A percentile compares a stretch with the other conserved stretches of the same genome.
phyloP scores from a whole-genome alignment of 2,888 invertebrate species.

The Drosophila mercatorum region DNA sequence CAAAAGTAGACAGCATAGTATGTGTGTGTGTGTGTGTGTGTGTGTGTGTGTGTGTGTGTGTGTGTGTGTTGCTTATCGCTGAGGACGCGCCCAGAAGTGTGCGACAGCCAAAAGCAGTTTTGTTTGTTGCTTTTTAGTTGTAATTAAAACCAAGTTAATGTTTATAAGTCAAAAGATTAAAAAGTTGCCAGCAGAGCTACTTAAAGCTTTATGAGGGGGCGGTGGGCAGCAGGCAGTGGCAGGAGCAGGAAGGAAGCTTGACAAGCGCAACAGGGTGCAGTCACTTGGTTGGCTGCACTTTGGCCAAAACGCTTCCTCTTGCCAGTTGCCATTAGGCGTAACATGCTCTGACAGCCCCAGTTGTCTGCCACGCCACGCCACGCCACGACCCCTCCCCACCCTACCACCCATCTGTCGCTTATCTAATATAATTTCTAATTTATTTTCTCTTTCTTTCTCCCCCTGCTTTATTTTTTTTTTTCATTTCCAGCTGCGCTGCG shows the following conservation, averaged over 20 bases:
- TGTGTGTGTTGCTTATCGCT: slow-evolving; percentile 46
- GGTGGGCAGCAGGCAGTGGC: background rate
- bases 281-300: slow-evolving; percentile 47
- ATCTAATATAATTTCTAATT: slow-evolving; percentile 63
- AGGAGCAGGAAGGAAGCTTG: background rate
- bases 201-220: slow-evolving; percentile 25
- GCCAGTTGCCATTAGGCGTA: slow-evolving; percentile 51
- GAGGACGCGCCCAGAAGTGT: slow-evolving; percentile 55
- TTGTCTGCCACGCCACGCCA: slow-evolving; percentile 1
- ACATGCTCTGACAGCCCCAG: slow-evolving; percentile 43
- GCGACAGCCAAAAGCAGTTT: slow-evolving; percentile 38
- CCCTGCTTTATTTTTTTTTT: background rate
- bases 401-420: slow-evolving; percentile 20
- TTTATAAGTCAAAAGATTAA: slow-evolving; percentile 77
- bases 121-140: slow-evolving; percentile 46
- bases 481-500: slow-evolving; percentile 61
- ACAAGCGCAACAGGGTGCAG: slow-evolving; percentile 33
- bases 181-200: slow-evolving; percentile 45
- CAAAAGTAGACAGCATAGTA: slow-evolving; percentile 4
- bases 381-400: no score
- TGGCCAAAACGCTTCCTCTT: slow-evolving; percentile 26
- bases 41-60: slow-evolving; percentile 22
- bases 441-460: slow-evolving; percentile 32
- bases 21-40: slow-evolving; percentile 4
- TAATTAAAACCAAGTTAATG: slow-evolving; percentile 84